Conservation (phyloP, 2,797 vertebrate species). For the Eidolon dupreanum region DNA sequence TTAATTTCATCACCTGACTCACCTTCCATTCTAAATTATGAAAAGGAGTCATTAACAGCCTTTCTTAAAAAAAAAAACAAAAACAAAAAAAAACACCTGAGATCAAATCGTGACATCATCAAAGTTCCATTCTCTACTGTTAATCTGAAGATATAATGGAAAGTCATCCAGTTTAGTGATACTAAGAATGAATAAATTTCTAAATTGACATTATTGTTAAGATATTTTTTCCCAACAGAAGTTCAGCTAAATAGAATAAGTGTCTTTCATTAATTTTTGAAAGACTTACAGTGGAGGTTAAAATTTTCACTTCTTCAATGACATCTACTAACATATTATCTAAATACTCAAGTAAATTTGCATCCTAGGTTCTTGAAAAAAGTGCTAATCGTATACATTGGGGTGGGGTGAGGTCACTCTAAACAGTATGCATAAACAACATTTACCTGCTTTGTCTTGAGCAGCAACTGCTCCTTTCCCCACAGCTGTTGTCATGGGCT, state of each 20-base stretch:
- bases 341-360: not conserved
- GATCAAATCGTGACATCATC: not conserved
- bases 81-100: not conserved
- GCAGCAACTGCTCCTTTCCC: constrained; percentile 78
- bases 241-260: not conserved
- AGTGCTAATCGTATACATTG: not conserved
- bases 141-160: not conserved
- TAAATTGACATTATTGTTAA: not conserved
- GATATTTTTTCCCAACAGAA: not conserved
- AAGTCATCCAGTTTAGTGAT: not conserved
- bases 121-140: not conserved
- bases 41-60: constrained; percentile 21
- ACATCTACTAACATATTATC: not conserved
- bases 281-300: not conserved
- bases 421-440: not conserved
- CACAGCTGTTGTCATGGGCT: constrained; percentile 70
- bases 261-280: not conserved
- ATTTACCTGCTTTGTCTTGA: constrained; percentile 85
- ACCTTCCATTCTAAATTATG: constrained; percentile 9
- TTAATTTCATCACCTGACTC: not conserved
- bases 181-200: not conserved
- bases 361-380: not conserved
- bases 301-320: not conserved
- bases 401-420: too few species aligned
- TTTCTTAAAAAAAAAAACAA: not conserved